phyloP scores from a whole-genome alignment of 2,888 invertebrate species.

The Allolobophora icterica region DNA sequence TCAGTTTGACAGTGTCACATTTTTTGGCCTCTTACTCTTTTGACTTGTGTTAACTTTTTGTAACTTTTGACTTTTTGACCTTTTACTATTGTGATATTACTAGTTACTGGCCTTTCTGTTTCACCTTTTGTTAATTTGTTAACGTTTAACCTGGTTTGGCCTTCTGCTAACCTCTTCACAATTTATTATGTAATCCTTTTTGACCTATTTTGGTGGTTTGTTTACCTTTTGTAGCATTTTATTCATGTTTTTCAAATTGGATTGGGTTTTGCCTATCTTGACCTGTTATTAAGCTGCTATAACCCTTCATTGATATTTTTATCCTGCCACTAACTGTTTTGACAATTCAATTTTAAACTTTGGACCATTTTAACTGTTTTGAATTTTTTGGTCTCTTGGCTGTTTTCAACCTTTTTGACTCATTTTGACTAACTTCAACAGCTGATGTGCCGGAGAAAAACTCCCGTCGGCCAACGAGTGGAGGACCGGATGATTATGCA shows the following conservation, averaged over 20 bases:
- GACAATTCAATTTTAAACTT: not conserved
- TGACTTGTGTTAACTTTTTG: not conserved
- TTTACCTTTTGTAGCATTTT: not conserved
- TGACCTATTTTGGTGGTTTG: too few species aligned
- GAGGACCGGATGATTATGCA: not conserved
- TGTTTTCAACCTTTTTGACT: not conserved
- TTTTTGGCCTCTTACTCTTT: not conserved
- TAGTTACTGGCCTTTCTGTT: not conserved
- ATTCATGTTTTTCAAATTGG: not conserved
- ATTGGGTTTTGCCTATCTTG: not conserved
- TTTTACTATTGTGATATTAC: not conserved
- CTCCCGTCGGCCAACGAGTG: not conserved
- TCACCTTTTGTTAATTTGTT: not conserved
- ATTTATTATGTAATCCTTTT: not conserved
- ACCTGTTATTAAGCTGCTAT: not conserved
- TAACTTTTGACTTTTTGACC: not conserved
- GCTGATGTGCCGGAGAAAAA: conserved; percentile 19
- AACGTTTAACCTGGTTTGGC: not conserved
- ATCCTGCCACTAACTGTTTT: not conserved
- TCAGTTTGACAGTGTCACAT: not conserved
- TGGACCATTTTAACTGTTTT: not conserved
- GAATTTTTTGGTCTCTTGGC: not conserved
- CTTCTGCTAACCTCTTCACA: not conserved
- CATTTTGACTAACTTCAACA: not conserved
- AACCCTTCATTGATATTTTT: not conserved